These are phyloP conservation scores for Drosophila histrio DNA, from an alignment of 2,888 invertebrate genomes.

Conservation along the genomic window DNA sequence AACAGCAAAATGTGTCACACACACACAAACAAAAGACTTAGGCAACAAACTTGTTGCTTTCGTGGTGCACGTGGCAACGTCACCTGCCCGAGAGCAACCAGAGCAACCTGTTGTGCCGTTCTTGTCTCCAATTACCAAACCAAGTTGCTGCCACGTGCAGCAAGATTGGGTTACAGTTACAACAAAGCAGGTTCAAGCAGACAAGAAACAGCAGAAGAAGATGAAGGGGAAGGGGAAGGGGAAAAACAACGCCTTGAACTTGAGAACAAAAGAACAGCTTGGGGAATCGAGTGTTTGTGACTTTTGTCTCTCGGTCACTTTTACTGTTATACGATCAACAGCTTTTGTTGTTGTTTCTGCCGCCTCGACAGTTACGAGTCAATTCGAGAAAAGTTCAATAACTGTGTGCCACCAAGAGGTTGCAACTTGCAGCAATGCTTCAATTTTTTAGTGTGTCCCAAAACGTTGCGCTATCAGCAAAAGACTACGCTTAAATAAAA, in stretches of 20 bases:
- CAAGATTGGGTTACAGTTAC: slow-evolving; percentile 53
- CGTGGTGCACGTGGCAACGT: slow-evolving; percentile 49
- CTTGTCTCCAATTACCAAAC: slow-evolving; percentile 57
- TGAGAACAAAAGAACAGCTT: slow-evolving; percentile 40
- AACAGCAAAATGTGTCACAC: slow-evolving; percentile 58
- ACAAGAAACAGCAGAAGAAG: background rate
- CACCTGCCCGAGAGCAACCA: slow-evolving; percentile 20
- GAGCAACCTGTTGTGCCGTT: slow-evolving; percentile 55
- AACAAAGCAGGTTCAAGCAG: slow-evolving; percentile 27
- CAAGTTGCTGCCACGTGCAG: slow-evolving; percentile 57
- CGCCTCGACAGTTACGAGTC: slow-evolving; percentile 4
- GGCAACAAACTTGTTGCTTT: slow-evolving; percentile 58
- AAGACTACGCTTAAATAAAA: background rate
- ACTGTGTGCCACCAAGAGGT: too few relatives aligned
- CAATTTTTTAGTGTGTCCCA: slow-evolving; percentile 4
- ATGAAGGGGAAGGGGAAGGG: background rate
- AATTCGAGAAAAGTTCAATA: slow-evolving; percentile 13
- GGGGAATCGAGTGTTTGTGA: background rate
- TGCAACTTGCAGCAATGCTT: slow-evolving; percentile 14
- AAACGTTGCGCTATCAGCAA: background rate
- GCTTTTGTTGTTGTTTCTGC: slow-evolving; percentile 1
- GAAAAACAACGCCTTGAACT: slow-evolving; percentile 42
- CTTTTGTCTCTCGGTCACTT: slow-evolving; percentile 15
- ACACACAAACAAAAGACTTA: slow-evolving; percentile 57
- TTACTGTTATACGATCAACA: slow-evolving; percentile 36